A percentile compares a stretch with the other conserved stretches of the same genome.
Evolutionary conservation across 2,888 invertebrate genomes (phyloP).

Genomic region (Nezara viridula): DNA sequence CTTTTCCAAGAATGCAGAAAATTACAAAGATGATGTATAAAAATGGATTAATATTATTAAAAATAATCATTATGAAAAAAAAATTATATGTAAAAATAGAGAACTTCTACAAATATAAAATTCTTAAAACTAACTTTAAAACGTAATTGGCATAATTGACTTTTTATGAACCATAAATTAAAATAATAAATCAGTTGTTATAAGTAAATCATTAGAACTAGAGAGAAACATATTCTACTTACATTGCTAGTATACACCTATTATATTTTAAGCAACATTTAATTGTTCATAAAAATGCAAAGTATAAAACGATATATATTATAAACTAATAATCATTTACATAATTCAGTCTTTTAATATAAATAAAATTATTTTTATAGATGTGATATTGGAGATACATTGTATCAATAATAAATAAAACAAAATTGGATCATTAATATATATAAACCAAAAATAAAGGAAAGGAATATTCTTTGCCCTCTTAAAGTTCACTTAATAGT

Average conservation of each 20-base stretch:
- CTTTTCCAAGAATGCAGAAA: neutral
- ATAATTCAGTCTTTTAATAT: slow-evolving; percentile 47
- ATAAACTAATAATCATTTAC: slow-evolving; percentile 10
- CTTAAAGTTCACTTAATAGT: neutral
- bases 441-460: neutral
- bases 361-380: slow-evolving; percentile 10
- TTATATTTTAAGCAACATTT: neutral
- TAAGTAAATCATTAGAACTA: slow-evolving; percentile 5
- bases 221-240: slow-evolving; percentile 29
- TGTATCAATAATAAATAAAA: slow-evolving; percentile 11
- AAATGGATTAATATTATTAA: slow-evolving; percentile 43
- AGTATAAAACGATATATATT: neutral
- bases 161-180: slow-evolving; percentile 14
- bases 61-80: slow-evolving; percentile 21
- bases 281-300: slow-evolving; percentile 1
- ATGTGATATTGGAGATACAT: neutral
- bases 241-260: slow-evolving; percentile 17
- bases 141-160: slow-evolving; percentile 45
- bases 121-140: neutral
- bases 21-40: slow-evolving; percentile 1
- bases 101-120: slow-evolving; percentile 44
- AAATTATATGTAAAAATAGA: slow-evolving; percentile 40
- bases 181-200: slow-evolving; percentile 1
- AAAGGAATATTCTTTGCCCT: neutral
- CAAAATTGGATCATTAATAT: neutral